These are phyloP conservation scores for Brenthis daphne DNA, from an alignment of 2,888 invertebrate species.

Conservation along the genomic window DNA sequence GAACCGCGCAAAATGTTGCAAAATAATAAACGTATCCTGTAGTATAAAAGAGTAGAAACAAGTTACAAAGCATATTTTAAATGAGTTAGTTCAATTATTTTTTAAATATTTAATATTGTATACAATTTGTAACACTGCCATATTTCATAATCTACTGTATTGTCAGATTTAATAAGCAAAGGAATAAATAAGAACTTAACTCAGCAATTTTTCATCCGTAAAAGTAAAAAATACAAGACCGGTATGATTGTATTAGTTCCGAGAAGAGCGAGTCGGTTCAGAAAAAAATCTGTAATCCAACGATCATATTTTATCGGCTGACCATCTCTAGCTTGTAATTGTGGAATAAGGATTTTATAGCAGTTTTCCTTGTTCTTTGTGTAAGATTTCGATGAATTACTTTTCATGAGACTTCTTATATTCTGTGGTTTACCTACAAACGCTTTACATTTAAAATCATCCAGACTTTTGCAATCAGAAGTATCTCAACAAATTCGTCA, in stretches of 20 bases:
- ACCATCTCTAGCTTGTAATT: slow-evolving; percentile 13
- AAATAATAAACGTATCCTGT: no score
- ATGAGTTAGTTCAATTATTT: no score
- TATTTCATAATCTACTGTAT: slow-evolving; percentile 9
- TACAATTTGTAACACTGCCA: not conserved
- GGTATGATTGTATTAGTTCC: slow-evolving; percentile 37
- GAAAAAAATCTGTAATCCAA: slow-evolving; percentile 32
- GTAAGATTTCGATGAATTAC: not conserved
- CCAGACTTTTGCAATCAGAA: no score
- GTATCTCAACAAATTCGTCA: no score
- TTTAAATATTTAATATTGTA: no score
- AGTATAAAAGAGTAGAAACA: no score
- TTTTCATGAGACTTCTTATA: not conserved
- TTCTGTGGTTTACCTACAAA: no score
- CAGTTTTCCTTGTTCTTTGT: not conserved
- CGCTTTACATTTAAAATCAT: no score
- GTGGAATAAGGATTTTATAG: slow-evolving; percentile 6
- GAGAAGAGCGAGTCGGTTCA: slow-evolving; percentile 24
- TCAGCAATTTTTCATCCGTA: slow-evolving; percentile 33
- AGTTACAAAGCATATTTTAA: no score
- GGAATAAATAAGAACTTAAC: slow-evolving; percentile 32
- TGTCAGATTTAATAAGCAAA: slow-evolving; percentile 34
- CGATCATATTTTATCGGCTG: slow-evolving; percentile 34
- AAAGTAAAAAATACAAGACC: slow-evolving; percentile 32
- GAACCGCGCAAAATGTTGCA: no score